Evolutionary conservation across 2,113 vertebrate genomes (phyloP), one percentile per base, ranked within the genome.

Genomic region (Nyctibius bracteatus): DNA sequence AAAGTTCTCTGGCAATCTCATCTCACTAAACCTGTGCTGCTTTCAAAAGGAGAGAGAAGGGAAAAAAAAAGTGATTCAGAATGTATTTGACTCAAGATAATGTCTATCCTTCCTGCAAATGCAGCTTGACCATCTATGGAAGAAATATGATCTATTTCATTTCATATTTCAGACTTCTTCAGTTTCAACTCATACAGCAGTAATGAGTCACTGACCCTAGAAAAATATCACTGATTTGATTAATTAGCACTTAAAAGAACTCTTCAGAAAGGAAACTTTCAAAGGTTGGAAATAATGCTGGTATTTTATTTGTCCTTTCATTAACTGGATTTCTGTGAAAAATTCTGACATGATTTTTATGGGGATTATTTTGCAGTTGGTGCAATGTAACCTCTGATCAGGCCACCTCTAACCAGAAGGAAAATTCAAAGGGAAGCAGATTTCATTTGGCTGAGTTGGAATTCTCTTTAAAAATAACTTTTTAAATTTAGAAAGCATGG

Each of bases 191-290:
- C 58, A 51, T 22, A 41, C 85, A 70, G 95, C 90, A 81, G 82
- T 62, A 93, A 90, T 95, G 96, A 96, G 78, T 93, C 93, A 96
- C 77, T 93, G 95, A 96, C 93, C 96, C 96, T 39, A 35, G 90
- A 90, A 96, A 96, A 96, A 96, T 95, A 90, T 86, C 94, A 95
- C 95, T 93, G 94, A 93, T 97, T 96, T 95, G 96, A 96, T 97
- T 96, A 96, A 96, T 96, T 96, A 93, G 92, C 92, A 86, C 90
- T 92, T 95, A 55, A 88, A 91, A 90, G 62, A 81, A 71, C 67
- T 59, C 92, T 44, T 96, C 79, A 82, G 90, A 88, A 80, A 94
- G 81, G 81, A 62, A 93, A 85, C 87, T 93, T 94, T 85, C 71
- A 93, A 94, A 94, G 95, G 92, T 24, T 94, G 92, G 67, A 62